Percentiles rank a stretch among this genome's conserved stretches.
Evolutionary conservation across 2,797 vertebrate species (phyloP).

Genomic region (Heterohyrax brucei): DNA sequence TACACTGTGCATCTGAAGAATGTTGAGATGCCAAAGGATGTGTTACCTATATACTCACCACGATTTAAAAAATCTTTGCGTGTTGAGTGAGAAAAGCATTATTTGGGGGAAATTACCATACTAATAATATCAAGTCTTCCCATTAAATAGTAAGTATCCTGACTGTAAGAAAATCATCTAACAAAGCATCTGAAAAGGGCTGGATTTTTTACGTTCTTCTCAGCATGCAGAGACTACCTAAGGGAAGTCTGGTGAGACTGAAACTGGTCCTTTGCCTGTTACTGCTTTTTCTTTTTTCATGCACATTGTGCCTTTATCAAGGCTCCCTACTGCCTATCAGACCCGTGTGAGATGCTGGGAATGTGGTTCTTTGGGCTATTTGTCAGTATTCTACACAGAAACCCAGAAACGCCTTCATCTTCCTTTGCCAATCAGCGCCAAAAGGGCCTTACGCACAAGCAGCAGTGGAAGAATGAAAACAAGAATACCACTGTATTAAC

Average conservation of each 20-base stretch:
- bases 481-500: background rate
- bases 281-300: background rate
- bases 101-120: background rate
- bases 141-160: background rate
- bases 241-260: background rate
- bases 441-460: background rate
- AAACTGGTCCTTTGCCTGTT: background rate
- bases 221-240: background rate
- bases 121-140: background rate
- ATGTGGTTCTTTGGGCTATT: background rate
- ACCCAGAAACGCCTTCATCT: background rate
- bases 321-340: background rate
- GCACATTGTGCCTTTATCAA: background rate
- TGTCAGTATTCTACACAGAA: background rate
- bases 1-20: background rate
- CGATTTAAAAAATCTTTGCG: background rate
- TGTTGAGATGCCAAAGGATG: background rate
- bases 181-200: background rate
- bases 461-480: background rate
- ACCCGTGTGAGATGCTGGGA: background rate
- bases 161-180: background rate
- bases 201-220: background rate
- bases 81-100: background rate
- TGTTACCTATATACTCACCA: background rate
- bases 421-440: background rate